Base-by-base conservation (phyloP, 2,888 invertebrate species). In the Hyalella azteca region DNA sequence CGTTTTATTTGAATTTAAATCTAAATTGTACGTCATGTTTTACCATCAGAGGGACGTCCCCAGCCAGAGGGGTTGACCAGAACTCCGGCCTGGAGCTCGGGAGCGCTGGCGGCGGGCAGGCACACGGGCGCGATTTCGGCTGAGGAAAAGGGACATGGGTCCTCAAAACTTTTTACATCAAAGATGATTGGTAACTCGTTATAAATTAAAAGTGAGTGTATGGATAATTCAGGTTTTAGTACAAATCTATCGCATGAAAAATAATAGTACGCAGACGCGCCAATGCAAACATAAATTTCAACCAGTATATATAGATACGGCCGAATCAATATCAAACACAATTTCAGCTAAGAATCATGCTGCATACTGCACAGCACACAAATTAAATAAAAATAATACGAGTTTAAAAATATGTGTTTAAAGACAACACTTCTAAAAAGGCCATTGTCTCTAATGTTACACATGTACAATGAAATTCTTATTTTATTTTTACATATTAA, bases 41-140 rank as follows among this genome's bases (percentile, higher is more conserved):
- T 49, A 78, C 78, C 39, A 54, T 54, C 54, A 26, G 19, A 36
- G 19, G 13, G 5, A 13, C 15, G 29, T 32, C 78, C 78, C 78
- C 78, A 78, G n/a, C 78, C 78, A 15, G 78, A 54, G 36, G 78
- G 50, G 45, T 49, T 54, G 26, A 78, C 50, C 19, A 50, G n/a
- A 19, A 32, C 78, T 39, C 78, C 78, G 15, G 19, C n/a, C 45
- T 36, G 36, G n/a, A 78, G 78, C 4, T 78, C 78, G 19, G 78
- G n/a, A 0, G 29, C 54, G 54, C 50, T 54, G 49, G 4, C 15
- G 11, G 50, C 11, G 29, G 78, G 78, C n/a, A 78, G 40, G 40
- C 54, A 54, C 15, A 78, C 26, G 32, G 78, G 78, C 19, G 36
- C 45, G 36, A 78, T 54, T 22, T 13, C 49, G n/a, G 19, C 78